Conservation (phyloP, 2,113 vertebrate species). For the Bubalus kerabau region DNA sequence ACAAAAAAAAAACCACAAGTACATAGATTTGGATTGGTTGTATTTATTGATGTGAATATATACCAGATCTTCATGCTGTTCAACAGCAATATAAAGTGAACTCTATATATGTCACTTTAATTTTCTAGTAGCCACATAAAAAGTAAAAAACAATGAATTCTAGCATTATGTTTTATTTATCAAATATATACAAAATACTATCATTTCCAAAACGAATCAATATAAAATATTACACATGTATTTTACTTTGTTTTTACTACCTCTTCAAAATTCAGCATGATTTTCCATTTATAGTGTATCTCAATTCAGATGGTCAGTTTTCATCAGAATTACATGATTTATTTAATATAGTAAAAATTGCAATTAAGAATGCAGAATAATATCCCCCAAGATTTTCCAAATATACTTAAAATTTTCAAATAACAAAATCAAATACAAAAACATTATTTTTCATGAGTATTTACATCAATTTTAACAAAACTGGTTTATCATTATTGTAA, state of each 20-base stretch:
- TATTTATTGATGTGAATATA: neutral
- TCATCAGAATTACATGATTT: neutral
- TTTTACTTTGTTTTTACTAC: neutral
- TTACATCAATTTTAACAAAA: neutral
- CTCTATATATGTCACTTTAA: neutral
- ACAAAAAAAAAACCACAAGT: neutral
- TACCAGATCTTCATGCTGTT: neutral
- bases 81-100: neutral
- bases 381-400: neutral
- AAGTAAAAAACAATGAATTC: neutral
- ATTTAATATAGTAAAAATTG: neutral
- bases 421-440: neutral
- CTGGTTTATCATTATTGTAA: neutral
- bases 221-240: neutral
- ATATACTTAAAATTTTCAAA: neutral
- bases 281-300: neutral
- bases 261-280: neutral
- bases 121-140: neutral
- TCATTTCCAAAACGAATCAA: neutral
- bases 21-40: neutral
- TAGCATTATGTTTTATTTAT: neutral
- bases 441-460: neutral
- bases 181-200: neutral
- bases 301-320: neutral
- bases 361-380: neutral